A percentile compares a stretch with the other conserved stretches of the same genome.
These are phyloP conservation scores for Saxidomus purpurata DNA, from an alignment of 1,140 invertebrate species.

Conservation along the genomic window DNA sequence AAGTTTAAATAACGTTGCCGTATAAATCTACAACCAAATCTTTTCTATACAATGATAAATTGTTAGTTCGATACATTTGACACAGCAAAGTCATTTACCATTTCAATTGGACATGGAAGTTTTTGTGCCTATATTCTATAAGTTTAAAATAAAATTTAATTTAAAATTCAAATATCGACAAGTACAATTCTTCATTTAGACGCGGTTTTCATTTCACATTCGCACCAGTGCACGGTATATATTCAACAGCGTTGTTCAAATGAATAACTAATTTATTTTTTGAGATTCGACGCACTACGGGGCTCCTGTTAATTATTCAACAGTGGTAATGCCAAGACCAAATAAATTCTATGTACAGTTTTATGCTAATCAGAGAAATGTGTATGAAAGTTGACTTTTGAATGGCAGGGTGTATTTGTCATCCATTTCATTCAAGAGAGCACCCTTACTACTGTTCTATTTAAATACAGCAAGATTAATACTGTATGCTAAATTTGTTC, in stretches of 20 bases:
- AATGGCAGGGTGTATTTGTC: background rate
- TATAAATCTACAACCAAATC: background rate
- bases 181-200: background rate
- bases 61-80: background rate
- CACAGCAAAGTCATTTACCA: background rate
- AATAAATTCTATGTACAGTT: background rate
- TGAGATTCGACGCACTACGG: background rate
- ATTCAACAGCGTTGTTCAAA: too few species aligned
- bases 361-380: background rate
- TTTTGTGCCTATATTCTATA: background rate
- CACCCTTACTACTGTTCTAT: background rate
- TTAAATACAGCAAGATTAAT: too few species aligned
- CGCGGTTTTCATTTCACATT: too few species aligned
- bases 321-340: background rate
- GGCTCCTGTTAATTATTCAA: background rate
- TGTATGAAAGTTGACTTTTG: background rate
- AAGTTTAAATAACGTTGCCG: background rate
- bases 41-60: background rate
- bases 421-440: background rate
- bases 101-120: background rate
- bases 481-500: too few species aligned
- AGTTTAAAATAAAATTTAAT: background rate
- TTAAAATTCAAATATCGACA: slow-evolving; percentile 8
- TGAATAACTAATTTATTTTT: background rate
- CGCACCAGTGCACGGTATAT: too few species aligned